Evolutionary conservation across 2,888 invertebrate genomes (phyloP).

Genomic region (Phaedon cochleariae): DNA sequence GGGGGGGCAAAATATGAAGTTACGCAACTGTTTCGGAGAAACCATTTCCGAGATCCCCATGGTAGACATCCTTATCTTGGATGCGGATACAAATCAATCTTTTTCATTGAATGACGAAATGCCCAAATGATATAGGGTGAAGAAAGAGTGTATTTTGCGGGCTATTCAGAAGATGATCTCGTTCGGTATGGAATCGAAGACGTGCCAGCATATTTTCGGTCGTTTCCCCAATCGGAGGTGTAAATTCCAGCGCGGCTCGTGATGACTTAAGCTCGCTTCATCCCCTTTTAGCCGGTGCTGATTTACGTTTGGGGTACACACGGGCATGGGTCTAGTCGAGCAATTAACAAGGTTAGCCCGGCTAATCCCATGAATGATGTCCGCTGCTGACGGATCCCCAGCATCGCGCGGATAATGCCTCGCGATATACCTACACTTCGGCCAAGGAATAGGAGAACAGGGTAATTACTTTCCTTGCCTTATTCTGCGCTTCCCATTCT

Average conservation of each 20-base stretch:
- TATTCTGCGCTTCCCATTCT: not conserved
- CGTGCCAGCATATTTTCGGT: constrained; percentile 45
- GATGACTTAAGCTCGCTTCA: constrained; percentile 63
- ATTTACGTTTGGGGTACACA: constrained; percentile 61
- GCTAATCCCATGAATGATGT: constrained; percentile 66
- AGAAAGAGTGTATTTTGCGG: too few species aligned
- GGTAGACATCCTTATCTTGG: too few species aligned
- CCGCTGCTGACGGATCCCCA: constrained; percentile 59
- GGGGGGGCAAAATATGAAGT: too few species aligned
- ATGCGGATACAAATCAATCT: too few species aligned
- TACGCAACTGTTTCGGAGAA: too few species aligned
- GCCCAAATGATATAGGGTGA: too few species aligned
- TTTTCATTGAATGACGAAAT: too few species aligned
- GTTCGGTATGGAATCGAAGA: too few species aligned
- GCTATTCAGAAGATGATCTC: too few species aligned
- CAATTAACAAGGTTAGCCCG: constrained; percentile 65
- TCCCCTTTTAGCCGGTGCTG: constrained; percentile 63
- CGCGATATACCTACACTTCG: constrained; percentile 24
- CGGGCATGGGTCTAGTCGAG: constrained; percentile 59
- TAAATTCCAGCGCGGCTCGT: constrained; percentile 58
- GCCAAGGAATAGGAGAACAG: not conserved
- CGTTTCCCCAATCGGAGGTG: constrained; percentile 48
- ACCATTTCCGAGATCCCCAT: too few species aligned
- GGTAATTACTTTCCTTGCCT: not conserved
- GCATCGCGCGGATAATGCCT: constrained; percentile 40